Conservation (phyloP, 2,888 invertebrate genomes). For the Ophion ventricosus region DNA sequence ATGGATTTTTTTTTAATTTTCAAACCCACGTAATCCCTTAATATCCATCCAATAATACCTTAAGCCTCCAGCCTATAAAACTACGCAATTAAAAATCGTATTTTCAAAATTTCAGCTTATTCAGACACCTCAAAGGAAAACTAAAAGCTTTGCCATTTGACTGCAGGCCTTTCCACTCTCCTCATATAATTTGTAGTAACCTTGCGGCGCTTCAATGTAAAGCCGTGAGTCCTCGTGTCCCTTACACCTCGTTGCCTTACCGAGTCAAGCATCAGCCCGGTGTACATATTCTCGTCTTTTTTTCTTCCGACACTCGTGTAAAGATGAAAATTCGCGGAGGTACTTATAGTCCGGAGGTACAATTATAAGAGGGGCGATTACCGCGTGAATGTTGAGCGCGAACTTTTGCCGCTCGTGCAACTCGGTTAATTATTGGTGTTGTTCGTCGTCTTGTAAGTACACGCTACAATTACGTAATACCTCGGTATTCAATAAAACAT, state of each 20-base stretch:
- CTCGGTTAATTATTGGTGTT: constrained; percentile 68
- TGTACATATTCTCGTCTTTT: neutral
- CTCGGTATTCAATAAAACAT: constrained; percentile 56
- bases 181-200: neutral
- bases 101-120: too few relatives aligned
- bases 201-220: neutral
- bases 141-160: too few relatives aligned
- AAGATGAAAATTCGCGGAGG: constrained; percentile 11
- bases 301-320: constrained; percentile 7
- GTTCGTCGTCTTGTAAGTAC: neutral
- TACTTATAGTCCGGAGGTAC: neutral
- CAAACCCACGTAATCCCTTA: too few relatives aligned
- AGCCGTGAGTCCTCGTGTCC: too few relatives aligned
- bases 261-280: too few relatives aligned
- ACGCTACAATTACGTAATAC: constrained; percentile 61
- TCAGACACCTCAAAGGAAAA: too few relatives aligned
- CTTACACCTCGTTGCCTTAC: neutral
- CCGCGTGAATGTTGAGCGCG: neutral
- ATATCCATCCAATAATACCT: too few relatives aligned
- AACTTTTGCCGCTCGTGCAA: constrained; percentile 34
- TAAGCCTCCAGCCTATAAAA: too few relatives aligned
- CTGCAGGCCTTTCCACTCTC: too few relatives aligned
- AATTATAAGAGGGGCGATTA: neutral
- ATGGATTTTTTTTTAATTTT: too few relatives aligned
- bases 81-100: too few relatives aligned